Evolutionary conservation across 2,888 invertebrate species (phyloP).

Genomic region (Temnothorax rugatulus): DNA sequence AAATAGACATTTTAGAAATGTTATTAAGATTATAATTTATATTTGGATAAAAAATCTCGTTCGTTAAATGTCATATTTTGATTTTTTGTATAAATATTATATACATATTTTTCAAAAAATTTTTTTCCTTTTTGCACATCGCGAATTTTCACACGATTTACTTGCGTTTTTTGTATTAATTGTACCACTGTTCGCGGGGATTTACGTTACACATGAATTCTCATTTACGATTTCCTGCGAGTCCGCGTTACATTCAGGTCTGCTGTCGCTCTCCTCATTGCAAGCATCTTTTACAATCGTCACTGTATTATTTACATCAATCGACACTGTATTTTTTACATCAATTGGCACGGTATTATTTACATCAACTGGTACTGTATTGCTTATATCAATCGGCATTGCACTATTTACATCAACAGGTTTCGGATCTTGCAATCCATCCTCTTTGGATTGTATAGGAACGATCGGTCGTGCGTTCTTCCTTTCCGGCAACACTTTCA

Average conservation of each 20-base stretch:
- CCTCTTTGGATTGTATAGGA: conserved; percentile 26
- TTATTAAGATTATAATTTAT: conserved; percentile 21
- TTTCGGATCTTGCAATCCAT: conserved; percentile 23
- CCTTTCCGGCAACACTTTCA: conserved; percentile 92
- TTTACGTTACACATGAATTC: not conserved
- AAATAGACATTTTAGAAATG: not conserved
- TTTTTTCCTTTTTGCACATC: not conserved
- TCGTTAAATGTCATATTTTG: not conserved
- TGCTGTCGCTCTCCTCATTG: not conserved
- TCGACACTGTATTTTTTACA: not conserved
- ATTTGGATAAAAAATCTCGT: not conserved
- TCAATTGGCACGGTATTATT: not conserved
- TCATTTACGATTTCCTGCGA: not conserved
- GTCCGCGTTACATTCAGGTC: not conserved
- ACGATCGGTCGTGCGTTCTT: conserved; percentile 89
- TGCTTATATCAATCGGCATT: not conserved
- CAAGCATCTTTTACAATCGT: not conserved
- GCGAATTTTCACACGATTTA: not conserved
- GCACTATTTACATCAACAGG: not conserved
- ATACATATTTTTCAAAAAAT: not conserved
- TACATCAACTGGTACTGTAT: not conserved
- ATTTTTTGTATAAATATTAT: not conserved
- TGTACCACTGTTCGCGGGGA: not conserved
- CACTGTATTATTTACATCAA: conserved; percentile 5
- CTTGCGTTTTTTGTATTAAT: not conserved